These are phyloP conservation scores for Halocynthia aurantium DNA, from an alignment of 23 tunicate species.

Conservation along the genomic window DNA sequence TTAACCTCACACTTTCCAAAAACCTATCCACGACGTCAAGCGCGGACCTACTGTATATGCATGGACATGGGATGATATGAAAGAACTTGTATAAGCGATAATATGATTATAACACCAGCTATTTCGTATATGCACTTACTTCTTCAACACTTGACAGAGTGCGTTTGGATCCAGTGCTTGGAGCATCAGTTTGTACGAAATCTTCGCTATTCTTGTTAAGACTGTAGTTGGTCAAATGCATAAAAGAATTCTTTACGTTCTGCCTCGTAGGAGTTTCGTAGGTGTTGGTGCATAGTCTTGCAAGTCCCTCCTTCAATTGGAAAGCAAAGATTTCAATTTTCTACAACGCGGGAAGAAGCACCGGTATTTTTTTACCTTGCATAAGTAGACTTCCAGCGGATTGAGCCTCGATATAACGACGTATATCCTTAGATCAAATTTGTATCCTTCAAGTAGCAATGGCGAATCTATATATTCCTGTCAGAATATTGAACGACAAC, in stretches of 20 bases:
- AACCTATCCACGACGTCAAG: too few relatives aligned
- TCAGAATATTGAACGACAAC: not conserved
- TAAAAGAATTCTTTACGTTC: slow-evolving; percentile 57
- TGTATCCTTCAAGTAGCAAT: slow-evolving; percentile 69
- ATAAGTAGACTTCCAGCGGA: slow-evolving; percentile 80
- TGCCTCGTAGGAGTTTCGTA: slow-evolving; percentile 61
- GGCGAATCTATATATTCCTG: slow-evolving; percentile 82
- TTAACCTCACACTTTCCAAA: too few relatives aligned
- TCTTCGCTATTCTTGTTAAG: slow-evolving; percentile 75
- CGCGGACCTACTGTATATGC: too few relatives aligned
- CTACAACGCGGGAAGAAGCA: not conserved
- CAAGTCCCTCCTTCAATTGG: slow-evolving; percentile 78
- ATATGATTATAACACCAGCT: too few relatives aligned
- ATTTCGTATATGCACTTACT: slow-evolving; percentile 13
- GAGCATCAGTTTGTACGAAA: slow-evolving; percentile 64
- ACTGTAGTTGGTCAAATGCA: slow-evolving; percentile 95
- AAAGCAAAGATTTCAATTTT: not conserved
- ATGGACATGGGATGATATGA: too few relatives aligned
- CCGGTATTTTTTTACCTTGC: slow-evolving; percentile 39
- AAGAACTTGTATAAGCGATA: too few relatives aligned
- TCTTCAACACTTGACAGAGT: slow-evolving; percentile 56
- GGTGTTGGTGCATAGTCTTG: slow-evolving; percentile 71
- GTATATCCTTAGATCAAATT: slow-evolving; percentile 83
- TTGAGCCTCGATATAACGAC: slow-evolving; percentile 71
- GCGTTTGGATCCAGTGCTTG: slow-evolving; percentile 77